Evolutionary conservation across 2,797 vertebrate species (phyloP).

Genomic region (Scyliorhinus canicula): DNA sequence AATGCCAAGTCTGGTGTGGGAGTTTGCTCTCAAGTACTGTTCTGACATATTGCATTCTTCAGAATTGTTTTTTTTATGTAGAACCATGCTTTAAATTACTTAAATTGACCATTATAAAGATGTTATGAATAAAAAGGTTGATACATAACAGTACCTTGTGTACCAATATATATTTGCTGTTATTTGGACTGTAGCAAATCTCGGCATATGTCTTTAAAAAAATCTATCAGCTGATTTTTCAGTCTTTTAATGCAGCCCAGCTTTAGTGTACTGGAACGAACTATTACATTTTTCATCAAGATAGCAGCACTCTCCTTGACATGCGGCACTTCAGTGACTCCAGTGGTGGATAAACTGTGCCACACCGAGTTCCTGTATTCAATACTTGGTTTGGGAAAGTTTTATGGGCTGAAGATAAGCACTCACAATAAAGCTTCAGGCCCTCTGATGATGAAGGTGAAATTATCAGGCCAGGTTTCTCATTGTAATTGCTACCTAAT

Average conservation of each 20-base stretch:
- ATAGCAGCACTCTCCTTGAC: background rate
- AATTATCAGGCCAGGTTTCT: background rate
- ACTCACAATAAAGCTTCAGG: background rate
- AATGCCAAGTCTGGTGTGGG: slow-evolving; percentile 33
- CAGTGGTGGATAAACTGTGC: background rate
- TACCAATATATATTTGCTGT: background rate
- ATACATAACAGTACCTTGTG: background rate
- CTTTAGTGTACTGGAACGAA: background rate
- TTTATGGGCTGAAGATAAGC: background rate
- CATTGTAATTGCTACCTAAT: background rate
- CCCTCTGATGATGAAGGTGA: background rate
- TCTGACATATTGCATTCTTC: background rate
- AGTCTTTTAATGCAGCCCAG: background rate
- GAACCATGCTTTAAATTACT: background rate
- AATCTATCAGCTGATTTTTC: background rate
- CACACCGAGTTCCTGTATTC: background rate
- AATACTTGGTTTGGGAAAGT: background rate
- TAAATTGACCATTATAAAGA: background rate
- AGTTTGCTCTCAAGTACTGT: slow-evolving; percentile 17
- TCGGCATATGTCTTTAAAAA: background rate
- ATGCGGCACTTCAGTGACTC: background rate
- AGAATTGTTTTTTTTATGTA: slow-evolving; percentile 14
- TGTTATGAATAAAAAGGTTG: too few relatives aligned
- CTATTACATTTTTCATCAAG: background rate
- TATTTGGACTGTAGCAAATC: background rate